phyloP scores from a whole-genome alignment of 2,888 invertebrate species.

The Hypomecis punctinalis region DNA sequence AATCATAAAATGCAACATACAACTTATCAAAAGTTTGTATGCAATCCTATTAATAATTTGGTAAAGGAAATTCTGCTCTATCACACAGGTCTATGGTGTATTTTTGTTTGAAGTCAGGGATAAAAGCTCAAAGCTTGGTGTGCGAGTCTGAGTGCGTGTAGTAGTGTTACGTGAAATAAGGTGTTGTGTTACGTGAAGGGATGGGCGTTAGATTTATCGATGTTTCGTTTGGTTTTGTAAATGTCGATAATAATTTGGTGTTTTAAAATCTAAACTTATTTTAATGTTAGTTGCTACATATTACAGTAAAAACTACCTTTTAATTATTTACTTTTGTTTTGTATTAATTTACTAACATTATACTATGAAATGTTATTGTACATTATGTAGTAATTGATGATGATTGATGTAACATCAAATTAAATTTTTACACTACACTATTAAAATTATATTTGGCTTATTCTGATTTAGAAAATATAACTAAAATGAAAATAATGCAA shows the following conservation, averaged over 20 bases:
- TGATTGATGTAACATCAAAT: no score
- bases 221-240: conserved; percentile 10
- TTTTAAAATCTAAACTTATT: neutral
- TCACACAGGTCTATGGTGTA: rapidly evolving
- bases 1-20: conserved; percentile 36
- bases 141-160: conserved; percentile 44
- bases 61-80: conserved; percentile 33
- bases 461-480: no score
- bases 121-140: conserved; percentile 55
- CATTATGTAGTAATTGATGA: no score
- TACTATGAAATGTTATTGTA: no score
- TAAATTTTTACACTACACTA: no score
- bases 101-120: conserved; percentile 12
- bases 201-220: conserved; percentile 34
- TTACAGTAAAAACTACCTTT: no score
- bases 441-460: no score
- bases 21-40: conserved; percentile 40
- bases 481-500: no score
- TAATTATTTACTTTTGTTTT: no score
- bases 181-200: conserved; percentile 44
- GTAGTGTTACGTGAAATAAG: conserved; percentile 50
- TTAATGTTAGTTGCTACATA: no score
- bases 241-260: conserved; percentile 19
- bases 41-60: conserved; percentile 34
- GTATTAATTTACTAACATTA: no score